Conservation (phyloP, 23 tunicate species). For the Halocynthia roretzi region DNA sequence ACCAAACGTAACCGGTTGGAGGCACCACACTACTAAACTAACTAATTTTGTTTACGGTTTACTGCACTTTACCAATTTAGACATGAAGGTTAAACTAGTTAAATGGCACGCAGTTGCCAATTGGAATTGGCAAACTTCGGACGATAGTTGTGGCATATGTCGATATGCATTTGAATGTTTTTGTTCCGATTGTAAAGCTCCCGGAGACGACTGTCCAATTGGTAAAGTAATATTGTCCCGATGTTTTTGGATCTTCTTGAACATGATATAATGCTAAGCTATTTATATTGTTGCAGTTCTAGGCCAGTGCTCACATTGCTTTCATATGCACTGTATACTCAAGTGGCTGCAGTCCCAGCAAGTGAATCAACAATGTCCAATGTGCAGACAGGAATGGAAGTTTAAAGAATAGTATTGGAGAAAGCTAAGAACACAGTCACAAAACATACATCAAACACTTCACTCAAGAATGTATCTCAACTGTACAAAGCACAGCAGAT, state of each 20-base stretch:
- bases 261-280: neutral
- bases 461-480: too few species aligned
- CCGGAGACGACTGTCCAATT: slow-evolving; percentile 97
- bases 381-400: slow-evolving; percentile 92
- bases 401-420: slow-evolving; percentile 41
- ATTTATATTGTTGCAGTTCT: slow-evolving; percentile 50
- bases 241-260: neutral
- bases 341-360: slow-evolving; percentile 94
- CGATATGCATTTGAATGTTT: slow-evolving; percentile 84
- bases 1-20: too few species aligned
- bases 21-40: too few species aligned
- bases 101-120: slow-evolving; percentile 76
- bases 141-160: slow-evolving; percentile 94
- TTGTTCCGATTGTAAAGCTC: slow-evolving; percentile 89
- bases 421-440: too few species aligned
- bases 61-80: neutral
- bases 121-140: slow-evolving; percentile 95
- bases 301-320: slow-evolving; percentile 90
- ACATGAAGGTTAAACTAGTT: slow-evolving; percentile 76
- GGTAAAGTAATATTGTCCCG: slow-evolving; percentile 29
- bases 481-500: too few species aligned
- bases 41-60: too few species aligned
- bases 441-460: too few species aligned
- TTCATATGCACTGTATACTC: slow-evolving; percentile 94
- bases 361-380: slow-evolving; percentile 86